These are phyloP conservation scores for Oryzias sinensis DNA, from an alignment of 2,797 vertebrate genomes.

Conservation along the genomic window DNA sequence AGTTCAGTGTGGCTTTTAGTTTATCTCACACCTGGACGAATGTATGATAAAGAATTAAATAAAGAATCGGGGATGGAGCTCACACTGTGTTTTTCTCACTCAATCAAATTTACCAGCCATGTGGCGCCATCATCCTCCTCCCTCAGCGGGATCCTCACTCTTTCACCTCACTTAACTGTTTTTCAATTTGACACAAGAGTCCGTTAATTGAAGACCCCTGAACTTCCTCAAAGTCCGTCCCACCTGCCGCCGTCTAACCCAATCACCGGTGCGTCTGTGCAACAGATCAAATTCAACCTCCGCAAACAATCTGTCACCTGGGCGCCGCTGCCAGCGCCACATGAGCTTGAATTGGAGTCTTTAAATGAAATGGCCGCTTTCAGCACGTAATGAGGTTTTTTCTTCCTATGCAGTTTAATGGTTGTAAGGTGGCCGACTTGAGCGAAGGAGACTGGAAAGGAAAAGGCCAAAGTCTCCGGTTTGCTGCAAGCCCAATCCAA, in stretches of 20 bases:
- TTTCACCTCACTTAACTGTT: conserved; percentile 6
- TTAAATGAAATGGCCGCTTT: conserved; percentile 76
- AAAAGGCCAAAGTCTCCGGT: conserved; percentile 53
- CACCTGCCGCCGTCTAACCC: conserved; percentile 32
- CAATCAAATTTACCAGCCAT: conserved; percentile 5
- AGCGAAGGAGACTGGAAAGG: conserved; percentile 8
- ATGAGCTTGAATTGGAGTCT: conserved; percentile 74
- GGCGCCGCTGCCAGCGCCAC: conserved; percentile 54
- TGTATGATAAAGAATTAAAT: background rate
- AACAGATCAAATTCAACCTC: conserved; percentile 58
- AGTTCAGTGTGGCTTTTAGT: background rate
- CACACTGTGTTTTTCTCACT: background rate
- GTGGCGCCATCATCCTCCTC: no score
- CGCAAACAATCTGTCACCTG: conserved; percentile 56
- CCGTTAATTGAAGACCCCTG: conserved; percentile 53
- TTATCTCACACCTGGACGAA: background rate
- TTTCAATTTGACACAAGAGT: conserved; percentile 33
- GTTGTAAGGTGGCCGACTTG: conserved; percentile 27
- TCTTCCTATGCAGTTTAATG: conserved; percentile 67
- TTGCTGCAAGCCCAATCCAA: conserved; percentile 74
- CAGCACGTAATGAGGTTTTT: conserved; percentile 71
- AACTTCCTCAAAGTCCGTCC: conserved; percentile 38
- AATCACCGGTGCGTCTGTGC: conserved; percentile 4
- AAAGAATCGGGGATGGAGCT: no score
- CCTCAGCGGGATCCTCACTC: background rate